Percentiles rank a stretch among this genome's conserved stretches.
Evolutionary conservation across 1,140 invertebrate species (phyloP).

Genomic region (Anastatus disparis): DNA sequence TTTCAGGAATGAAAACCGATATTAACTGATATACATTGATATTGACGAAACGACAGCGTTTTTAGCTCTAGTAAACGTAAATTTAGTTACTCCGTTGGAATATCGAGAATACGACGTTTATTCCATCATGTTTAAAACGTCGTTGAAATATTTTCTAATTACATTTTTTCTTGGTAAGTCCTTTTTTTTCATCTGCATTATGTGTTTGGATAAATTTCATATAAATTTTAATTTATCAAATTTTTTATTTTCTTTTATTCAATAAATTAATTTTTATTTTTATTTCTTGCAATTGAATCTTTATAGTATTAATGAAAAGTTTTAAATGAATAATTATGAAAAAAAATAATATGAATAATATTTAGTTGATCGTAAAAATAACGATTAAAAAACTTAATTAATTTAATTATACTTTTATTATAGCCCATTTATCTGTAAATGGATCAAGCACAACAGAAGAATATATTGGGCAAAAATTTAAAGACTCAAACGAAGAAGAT

Average conservation of each 20-base stretch:
- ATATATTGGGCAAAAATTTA: neutral
- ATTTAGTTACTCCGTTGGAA: conserved; percentile 1
- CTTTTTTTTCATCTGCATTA: neutral
- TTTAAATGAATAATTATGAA: too few species aligned
- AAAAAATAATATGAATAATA: neutral
- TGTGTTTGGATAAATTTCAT: neutral
- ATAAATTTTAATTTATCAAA: neutral
- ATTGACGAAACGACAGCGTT: neutral
- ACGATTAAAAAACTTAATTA: neutral
- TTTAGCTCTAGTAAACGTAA: neutral
- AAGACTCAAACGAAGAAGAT: neutral
- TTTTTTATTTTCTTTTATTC: neutral
- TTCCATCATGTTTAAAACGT: neutral
- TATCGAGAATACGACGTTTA: neutral
- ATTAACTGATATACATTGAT: neutral
- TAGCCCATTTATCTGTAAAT: neutral
- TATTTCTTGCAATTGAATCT: too few species aligned
- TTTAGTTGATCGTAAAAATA: neutral
- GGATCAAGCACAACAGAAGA: neutral
- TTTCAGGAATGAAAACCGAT: conserved; percentile 26
- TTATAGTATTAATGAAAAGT: too few species aligned
- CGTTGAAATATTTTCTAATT: neutral
- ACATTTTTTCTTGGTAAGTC: conserved; percentile 11
- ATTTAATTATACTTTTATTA: neutral
- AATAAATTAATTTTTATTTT: neutral